A percentile compares a stretch with the other conserved stretches of the same genome.
These are phyloP conservation scores for Cataglyphis hispanica DNA, from an alignment of 1,140 invertebrate species.

Conservation along the genomic window DNA sequence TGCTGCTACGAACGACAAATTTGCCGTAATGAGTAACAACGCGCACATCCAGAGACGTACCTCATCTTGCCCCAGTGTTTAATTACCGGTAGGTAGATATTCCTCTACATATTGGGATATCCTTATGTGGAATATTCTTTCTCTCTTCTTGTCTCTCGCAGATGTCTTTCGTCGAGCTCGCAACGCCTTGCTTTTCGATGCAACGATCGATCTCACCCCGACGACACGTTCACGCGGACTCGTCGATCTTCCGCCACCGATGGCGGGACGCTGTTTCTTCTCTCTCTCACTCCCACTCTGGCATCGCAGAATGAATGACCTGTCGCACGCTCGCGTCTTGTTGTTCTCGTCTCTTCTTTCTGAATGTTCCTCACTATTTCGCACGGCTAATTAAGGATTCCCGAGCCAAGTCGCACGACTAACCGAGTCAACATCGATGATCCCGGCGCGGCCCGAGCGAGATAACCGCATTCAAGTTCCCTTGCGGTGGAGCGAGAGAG, in stretches of 20 bases:
- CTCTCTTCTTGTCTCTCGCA: background rate
- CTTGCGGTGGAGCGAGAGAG: background rate
- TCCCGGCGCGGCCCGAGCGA: constrained; percentile 3
- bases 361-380: background rate
- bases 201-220: constrained; percentile 19
- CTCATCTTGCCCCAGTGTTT: background rate
- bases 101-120: too few species aligned
- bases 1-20: background rate
- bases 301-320: too few species aligned
- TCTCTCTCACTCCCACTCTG: background rate
- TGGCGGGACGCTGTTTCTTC: background rate
- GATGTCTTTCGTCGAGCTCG: background rate
- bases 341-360: background rate
- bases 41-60: background rate
- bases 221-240: background rate
- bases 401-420: constrained; percentile 5
- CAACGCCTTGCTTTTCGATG: background rate
- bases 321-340: background rate
- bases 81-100: background rate
- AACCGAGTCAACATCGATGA: constrained; percentile 23
- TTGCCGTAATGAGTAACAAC: background rate
- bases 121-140: background rate
- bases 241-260: constrained; percentile 27
- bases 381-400: background rate
- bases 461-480: constrained; percentile 10